Evolutionary conservation across 2,113 vertebrate genomes (phyloP), one percentile per base, ranked within the genome.

Genomic region (Colistium nudipinnis): DNA sequence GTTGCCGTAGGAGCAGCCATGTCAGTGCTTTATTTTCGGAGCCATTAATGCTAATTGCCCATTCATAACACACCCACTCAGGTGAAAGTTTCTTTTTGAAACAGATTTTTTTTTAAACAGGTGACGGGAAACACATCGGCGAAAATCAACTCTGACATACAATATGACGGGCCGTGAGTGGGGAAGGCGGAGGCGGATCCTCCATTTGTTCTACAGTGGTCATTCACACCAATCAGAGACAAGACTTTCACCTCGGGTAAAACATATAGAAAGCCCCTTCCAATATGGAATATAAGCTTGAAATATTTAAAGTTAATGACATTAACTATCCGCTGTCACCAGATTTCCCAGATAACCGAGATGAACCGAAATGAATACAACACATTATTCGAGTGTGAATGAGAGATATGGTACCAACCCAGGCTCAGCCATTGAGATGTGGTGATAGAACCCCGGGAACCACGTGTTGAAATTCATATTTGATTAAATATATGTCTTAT

Each of bases 111-210:
- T n/a, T n/a, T n/a, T n/a, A n/a, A n/a, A n/a, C n/a, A n/a, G n/a
- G n/a, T 11, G 16, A 48, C n/a, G 28, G 31, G 33, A 52, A 13
- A 55, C 7, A 27, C 28, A 19, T 22, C n/a, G 22, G 56, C 28
- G 7, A 8, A 73, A 59, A 73, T 11, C 20, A 30, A 22, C 41
- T 59, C 48, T 12, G 41, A 59, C 49, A 65, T 22, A 19, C 20
- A 57, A 19, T 14, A 17, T 62, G 59, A 85, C 39, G 52, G 60
- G 27, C 28, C 13, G 7, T 4, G 43, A 49, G 38, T 22, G 61
- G 30, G 63, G 80, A 76, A 76, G 74, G 71, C 55, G 25, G 54
- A 60, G 47, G 68, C 68, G 30, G 52, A 62, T 54, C 43, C 22
- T 22, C 59, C 60, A 73, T 49, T 49, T 64, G 16, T 28, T 4